A percentile compares a stretch with the other conserved stretches of the same genome.
These are phyloP conservation scores for Numida meleagris DNA, from an alignment of 2,113 vertebrate genomes.

Conservation along the genomic window DNA sequence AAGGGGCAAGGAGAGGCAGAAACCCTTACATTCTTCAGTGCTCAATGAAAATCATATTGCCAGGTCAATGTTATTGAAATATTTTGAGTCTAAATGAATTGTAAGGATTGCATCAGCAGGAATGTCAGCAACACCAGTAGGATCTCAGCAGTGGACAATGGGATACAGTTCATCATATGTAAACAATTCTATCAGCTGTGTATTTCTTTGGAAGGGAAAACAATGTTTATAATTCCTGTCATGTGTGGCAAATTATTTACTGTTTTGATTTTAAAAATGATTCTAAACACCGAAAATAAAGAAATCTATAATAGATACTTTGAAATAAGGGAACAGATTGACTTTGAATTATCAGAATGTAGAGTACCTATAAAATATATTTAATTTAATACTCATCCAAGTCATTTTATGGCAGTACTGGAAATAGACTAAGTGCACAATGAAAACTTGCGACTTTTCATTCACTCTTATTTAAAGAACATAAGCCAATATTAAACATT, in stretches of 20 bases:
- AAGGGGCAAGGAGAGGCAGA: neutral
- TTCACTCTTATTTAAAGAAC: neutral
- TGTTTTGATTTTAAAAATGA: neutral
- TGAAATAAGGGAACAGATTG: neutral
- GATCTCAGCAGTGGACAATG: neutral
- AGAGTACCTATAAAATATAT: neutral
- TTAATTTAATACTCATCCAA: neutral
- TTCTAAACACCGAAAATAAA: neutral
- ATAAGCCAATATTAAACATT: neutral
- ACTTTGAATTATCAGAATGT: neutral
- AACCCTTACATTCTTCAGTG: neutral
- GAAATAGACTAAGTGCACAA: neutral
- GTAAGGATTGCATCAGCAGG: neutral
- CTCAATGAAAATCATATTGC: neutral
- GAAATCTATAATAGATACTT: neutral
- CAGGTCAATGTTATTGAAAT: neutral
- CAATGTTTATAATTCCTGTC: neutral
- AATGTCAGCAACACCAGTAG: conserved; percentile 41
- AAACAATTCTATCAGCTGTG: neutral
- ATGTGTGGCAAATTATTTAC: neutral
- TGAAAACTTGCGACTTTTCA: neutral
- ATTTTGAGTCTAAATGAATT: neutral
- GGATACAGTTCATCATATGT: neutral
- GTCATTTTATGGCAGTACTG: neutral
- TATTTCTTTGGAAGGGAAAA: neutral